Evolutionary conservation across 2,888 invertebrate genomes (phyloP).

Genomic region (Drosophila maculinotata): DNA sequence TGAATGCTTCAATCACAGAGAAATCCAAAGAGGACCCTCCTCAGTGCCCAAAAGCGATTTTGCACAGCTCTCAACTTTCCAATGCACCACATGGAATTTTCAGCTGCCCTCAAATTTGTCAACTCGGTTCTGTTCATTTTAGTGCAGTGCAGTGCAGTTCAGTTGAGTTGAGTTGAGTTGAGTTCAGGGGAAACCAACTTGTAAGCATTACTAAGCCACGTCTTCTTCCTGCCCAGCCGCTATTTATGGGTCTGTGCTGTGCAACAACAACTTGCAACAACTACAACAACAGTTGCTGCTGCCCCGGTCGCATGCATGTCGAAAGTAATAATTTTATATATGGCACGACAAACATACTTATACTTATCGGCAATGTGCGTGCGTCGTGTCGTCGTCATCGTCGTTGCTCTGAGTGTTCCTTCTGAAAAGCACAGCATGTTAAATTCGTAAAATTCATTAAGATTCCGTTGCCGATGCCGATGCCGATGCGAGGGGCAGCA

Average conservation of each 20-base stretch:
- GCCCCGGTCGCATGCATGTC: constrained; percentile 70
- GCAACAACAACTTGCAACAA: constrained; percentile 26
- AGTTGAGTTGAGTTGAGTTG: constrained; percentile 2
- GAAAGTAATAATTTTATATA: constrained; percentile 80
- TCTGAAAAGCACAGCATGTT: constrained; percentile 81
- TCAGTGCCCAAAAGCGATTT: constrained; percentile 29
- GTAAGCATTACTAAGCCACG: constrained; percentile 30
- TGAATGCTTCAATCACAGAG: neutral
- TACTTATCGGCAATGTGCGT: constrained; percentile 79
- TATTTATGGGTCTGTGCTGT: constrained; percentile 51
- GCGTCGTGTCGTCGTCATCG: constrained; percentile 41
- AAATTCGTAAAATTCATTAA: constrained; percentile 81
- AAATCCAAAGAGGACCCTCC: neutral
- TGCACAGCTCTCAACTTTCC: constrained; percentile 41
- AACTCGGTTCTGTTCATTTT: constrained; percentile 18
- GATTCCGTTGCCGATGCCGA: constrained; percentile 80
- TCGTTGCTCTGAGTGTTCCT: constrained; percentile 68
- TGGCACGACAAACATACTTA: constrained; percentile 79
- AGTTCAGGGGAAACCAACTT: constrained; percentile 21
- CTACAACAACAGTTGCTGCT: constrained; percentile 31
- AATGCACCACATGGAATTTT: constrained; percentile 21
- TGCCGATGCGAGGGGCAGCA: constrained; percentile 45
- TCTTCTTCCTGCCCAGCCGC: constrained; percentile 61
- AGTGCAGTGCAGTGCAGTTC: neutral
- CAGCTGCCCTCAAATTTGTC: constrained; percentile 43